Conservation (phyloP, 2,113 vertebrate species). For the Anthoscopus minutus region DNA sequence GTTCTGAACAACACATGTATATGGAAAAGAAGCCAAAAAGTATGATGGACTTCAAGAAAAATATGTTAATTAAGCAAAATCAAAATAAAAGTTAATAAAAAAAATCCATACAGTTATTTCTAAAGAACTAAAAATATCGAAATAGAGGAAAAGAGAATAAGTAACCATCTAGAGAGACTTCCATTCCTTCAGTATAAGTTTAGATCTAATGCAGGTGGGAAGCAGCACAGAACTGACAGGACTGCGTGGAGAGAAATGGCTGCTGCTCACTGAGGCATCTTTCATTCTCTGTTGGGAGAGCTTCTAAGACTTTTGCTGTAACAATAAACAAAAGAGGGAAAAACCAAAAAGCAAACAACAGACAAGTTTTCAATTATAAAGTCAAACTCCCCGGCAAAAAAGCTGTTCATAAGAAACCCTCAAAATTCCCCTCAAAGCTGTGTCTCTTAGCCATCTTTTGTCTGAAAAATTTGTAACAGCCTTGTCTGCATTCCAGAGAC, state of each 20-base stretch:
- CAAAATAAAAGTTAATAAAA: background rate
- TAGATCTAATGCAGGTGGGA: background rate
- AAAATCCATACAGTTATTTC: background rate
- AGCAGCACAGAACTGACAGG: background rate
- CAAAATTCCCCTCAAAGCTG: background rate
- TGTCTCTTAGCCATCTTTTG: background rate
- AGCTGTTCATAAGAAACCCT: background rate
- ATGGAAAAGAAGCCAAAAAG: background rate
- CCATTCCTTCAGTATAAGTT: background rate
- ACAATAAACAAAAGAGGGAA: background rate
- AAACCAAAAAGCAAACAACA: background rate
- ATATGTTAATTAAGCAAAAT: background rate
- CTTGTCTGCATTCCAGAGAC: background rate
- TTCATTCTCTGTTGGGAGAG: background rate
- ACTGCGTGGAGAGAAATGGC: accelerated
- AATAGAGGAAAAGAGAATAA: background rate
- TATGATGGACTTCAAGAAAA: background rate
- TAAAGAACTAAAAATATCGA: background rate
- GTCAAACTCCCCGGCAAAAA: background rate
- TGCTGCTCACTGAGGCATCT: background rate
- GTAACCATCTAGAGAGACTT: background rate
- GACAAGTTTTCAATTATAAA: background rate
- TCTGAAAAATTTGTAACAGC: background rate
- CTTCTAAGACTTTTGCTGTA: background rate
- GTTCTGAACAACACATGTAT: background rate